Evolutionary conservation across 2,888 invertebrate genomes (phyloP).

Genomic region (Eupelmus urozonus): DNA sequence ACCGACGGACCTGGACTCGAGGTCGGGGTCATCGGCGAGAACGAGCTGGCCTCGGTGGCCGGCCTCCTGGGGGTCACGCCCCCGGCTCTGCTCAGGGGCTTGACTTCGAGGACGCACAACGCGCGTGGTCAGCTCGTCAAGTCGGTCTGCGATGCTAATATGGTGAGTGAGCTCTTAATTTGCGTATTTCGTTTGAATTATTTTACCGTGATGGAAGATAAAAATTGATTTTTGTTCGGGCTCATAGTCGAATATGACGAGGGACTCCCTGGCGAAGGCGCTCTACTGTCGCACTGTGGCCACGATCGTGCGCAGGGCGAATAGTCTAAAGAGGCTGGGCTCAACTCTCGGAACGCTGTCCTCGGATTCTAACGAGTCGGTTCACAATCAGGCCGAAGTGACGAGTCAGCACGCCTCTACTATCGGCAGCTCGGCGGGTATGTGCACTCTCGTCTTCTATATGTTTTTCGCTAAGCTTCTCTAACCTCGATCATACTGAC

Average conservation of each 20-base stretch:
- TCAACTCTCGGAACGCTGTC: conserved; percentile 90
- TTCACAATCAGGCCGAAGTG: conserved; percentile 91
- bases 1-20: conserved; percentile 87
- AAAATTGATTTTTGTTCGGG: not conserved
- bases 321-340: conserved; percentile 91
- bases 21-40: conserved; percentile 88
- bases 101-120: conserved; percentile 89
- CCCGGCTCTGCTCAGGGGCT: conserved; percentile 86
- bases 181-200: not conserved
- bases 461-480: too few species aligned
- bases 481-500: too few species aligned
- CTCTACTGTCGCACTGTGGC: conserved; percentile 96
- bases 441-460: too few species aligned
- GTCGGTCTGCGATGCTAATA: conserved; percentile 89
- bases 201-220: not conserved
- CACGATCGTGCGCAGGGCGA: conserved; percentile 94
- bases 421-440: conserved; percentile 80
- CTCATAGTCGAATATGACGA: conserved; percentile 88
- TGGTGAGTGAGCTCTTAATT: conserved; percentile 79
- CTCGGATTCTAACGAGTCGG: conserved; percentile 94
- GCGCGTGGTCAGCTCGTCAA: conserved; percentile 88
- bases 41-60: conserved; percentile 91
- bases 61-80: conserved; percentile 88
- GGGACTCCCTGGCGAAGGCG: conserved; percentile 93
- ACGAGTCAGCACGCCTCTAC: conserved; percentile 92